Base-by-base conservation (phyloP, 2,888 invertebrate genomes). In the Trachelus tabidus region DNA sequence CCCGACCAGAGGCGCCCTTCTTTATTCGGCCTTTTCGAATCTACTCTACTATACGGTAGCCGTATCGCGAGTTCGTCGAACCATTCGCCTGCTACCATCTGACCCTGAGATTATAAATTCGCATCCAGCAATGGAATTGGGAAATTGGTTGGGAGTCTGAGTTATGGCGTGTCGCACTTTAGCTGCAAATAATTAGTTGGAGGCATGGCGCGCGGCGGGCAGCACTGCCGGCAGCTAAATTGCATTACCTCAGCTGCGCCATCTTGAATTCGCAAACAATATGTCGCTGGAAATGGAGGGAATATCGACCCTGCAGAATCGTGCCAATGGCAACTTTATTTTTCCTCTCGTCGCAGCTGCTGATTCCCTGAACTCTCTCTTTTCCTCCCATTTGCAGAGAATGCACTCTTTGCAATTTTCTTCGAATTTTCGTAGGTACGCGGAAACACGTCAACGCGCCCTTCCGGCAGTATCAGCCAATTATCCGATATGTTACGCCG, bases 241-340 rank as follows among this genome's bases (percentile, higher is more conserved):
- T 85, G 81, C 83, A 85, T 85, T 85, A 85, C 80, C 79, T 81
- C 73, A 30, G 75, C 33, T 34, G 33, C 84, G 84, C 84, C 84
- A 84, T 84, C 83, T 84, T 84, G 84, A 83, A 84, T 84, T 83
- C 80, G 81, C 77, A 83, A 84, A 84, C 84, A 84, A 84, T 84
- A 81, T 83, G 81, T 34, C 80, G 79, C 15, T 23, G 81, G 81
- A 83, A 83, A 83, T 81, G 80, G 81, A 84, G 83, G 81, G 83
- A 84, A 82, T 83, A 83, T 83, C 83, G 83, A 83, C 81, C 82
- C 79, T 75, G 68, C 76, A 23, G 56, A 23, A 69, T 33, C 76
- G 68, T 78, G 79, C 82, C 81, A 82, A 83, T 83, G 82, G 82
- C 83, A 81, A 82, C 80, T 80, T 84, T 79, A 83, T 84, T 80